These are phyloP conservation scores for Nomada hirtipes DNA, from an alignment of 2,888 invertebrate species.

Conservation along the genomic window DNA sequence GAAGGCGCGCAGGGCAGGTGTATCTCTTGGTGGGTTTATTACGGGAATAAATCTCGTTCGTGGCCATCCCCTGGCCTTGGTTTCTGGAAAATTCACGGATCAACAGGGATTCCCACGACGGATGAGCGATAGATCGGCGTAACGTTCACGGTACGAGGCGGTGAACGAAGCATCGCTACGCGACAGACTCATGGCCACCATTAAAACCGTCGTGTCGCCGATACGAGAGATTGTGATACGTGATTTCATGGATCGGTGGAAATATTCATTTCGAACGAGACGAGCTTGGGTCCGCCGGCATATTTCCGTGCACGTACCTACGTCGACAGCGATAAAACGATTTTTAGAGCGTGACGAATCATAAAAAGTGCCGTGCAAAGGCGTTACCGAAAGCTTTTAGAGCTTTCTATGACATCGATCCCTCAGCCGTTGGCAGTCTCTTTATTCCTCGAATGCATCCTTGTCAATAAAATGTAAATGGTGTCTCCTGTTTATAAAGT, in stretches of 20 bases:
- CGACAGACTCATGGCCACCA: slow-evolving; percentile 32
- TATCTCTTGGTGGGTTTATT: slow-evolving; percentile 47
- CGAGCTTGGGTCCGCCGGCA: neutral
- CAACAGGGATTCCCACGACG: slow-evolving; percentile 61
- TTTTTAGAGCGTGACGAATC: slow-evolving; percentile 29
- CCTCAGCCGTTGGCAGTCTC: neutral
- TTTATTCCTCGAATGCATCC: too few relatives aligned
- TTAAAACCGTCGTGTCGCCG: slow-evolving; percentile 30
- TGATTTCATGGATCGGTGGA: slow-evolving; percentile 51
- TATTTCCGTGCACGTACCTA: slow-evolving; percentile 19
- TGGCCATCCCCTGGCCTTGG: slow-evolving; percentile 45
- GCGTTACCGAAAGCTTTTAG: slow-evolving; percentile 14
- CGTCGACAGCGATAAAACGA: slow-evolving; percentile 31
- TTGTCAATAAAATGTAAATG: too few relatives aligned
- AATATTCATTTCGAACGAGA: slow-evolving; percentile 32
- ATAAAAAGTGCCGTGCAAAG: slow-evolving; percentile 1
- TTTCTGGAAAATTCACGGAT: slow-evolving; percentile 65
- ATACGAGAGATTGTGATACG: slow-evolving; percentile 16
- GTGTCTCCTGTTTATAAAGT: neutral
- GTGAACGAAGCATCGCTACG: neutral
- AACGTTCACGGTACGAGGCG: neutral
- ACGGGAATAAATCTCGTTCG: slow-evolving; percentile 57
- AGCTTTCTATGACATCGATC: slow-evolving; percentile 12
- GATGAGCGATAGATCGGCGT: neutral
- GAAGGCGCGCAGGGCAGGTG: slow-evolving; percentile 20